Evolutionary conservation across 1,140 invertebrate genomes (phyloP).

Genomic region (Bacillus rossius): DNA sequence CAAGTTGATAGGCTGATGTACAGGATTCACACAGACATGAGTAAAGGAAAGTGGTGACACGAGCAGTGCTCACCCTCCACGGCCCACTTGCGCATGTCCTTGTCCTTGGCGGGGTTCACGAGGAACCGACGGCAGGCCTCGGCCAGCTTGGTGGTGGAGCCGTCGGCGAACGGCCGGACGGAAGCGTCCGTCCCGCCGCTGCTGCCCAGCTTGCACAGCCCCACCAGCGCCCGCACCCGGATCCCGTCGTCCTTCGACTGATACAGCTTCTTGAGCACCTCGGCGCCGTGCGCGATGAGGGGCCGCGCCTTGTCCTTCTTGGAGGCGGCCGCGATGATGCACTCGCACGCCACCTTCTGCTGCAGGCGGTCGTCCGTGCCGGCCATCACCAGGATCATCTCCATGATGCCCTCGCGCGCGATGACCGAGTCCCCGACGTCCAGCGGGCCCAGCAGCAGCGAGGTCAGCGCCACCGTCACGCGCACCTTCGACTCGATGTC

Average conservation of each 20-base stretch:
- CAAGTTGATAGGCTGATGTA: no score
- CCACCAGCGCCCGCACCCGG: conserved; percentile 83
- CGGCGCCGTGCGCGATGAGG: conserved; percentile 86
- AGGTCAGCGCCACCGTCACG: conserved; percentile 83
- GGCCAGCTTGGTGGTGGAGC: conserved; percentile 87
- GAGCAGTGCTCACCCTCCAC: conserved; percentile 55
- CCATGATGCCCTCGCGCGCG: conserved; percentile 86
- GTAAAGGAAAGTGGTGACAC: no score
- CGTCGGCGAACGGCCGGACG: conserved; percentile 90
- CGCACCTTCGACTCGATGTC: conserved; percentile 89
- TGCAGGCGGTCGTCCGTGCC: conserved; percentile 77
- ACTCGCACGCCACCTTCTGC: conserved; percentile 93
- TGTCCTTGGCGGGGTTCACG: conserved; percentile 79
- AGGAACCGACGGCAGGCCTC: conserved; percentile 90
- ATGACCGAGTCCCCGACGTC: conserved; percentile 93
- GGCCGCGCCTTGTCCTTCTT: conserved; percentile 96
- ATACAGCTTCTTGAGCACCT: conserved; percentile 93
- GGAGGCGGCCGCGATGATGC: conserved; percentile 90
- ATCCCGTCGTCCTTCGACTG: conserved; percentile 88
- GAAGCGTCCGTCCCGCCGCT: conserved; percentile 95
- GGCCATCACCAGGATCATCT: conserved; percentile 98
- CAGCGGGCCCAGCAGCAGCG: conserved; percentile 83
- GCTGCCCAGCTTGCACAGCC: conserved; percentile 94
- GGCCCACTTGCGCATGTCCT: conserved; percentile 91
- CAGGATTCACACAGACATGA: no score